Percentiles rank a stretch among this genome's conserved stretches.
Evolutionary conservation across 1,140 invertebrate species (phyloP).

Genomic region (Limonius californicus): DNA sequence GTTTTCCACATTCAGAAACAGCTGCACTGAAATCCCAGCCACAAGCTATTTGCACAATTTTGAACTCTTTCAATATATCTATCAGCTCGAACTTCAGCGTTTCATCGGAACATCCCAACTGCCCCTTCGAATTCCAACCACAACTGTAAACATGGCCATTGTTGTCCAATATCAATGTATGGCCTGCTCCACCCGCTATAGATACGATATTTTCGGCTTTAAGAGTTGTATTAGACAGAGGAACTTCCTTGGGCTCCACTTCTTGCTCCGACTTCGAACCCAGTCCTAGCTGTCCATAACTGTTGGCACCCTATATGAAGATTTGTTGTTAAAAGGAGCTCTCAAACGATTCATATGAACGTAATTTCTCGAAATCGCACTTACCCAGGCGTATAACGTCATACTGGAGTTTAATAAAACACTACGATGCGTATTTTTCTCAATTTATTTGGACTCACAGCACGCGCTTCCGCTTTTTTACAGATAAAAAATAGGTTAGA

Average conservation of each 20-base stretch:
- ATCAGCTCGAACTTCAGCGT: constrained; percentile 54
- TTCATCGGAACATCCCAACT: constrained; percentile 61
- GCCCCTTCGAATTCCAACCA: constrained; percentile 83
- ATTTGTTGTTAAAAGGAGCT: no score
- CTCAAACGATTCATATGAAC: constrained; percentile 1
- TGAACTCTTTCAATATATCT: constrained; percentile 53
- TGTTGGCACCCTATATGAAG: constrained; percentile 81
- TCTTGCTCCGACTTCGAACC: constrained; percentile 65
- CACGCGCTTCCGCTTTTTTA: constrained; percentile 1
- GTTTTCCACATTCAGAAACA: constrained; percentile 58
- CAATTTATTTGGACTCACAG: neutral
- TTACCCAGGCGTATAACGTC: constrained; percentile 35
- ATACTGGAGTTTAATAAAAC: constrained; percentile 21
- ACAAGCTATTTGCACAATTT: constrained; percentile 59
- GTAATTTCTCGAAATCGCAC: constrained; percentile 15
- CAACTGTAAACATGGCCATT: constrained; percentile 72
- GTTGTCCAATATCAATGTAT: constrained; percentile 64
- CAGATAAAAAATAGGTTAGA: constrained; percentile 5
- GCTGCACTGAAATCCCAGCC: constrained; percentile 71
- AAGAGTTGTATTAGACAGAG: constrained; percentile 47
- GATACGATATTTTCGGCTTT: constrained; percentile 51
- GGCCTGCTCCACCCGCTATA: constrained; percentile 72
- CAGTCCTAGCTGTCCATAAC: constrained; percentile 74
- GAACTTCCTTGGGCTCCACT: constrained; percentile 54
- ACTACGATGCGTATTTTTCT: neutral